These are phyloP conservation scores for Drosophila quasianomalipes DNA, from an alignment of 2,888 invertebrate species.

Conservation along the genomic window DNA sequence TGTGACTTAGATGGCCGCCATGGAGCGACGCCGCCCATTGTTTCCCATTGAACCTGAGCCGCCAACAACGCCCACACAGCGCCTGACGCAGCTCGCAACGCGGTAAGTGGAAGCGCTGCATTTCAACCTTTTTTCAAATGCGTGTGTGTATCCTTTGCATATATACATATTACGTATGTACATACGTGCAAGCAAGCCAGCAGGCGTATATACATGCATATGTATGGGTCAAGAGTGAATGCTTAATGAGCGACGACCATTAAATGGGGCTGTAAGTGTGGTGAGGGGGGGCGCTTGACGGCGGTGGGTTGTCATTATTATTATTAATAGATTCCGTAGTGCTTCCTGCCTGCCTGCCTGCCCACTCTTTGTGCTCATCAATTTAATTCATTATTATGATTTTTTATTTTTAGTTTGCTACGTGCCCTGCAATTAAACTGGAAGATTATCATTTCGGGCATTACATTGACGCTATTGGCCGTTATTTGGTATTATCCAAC, in stretches of 20 bases:
- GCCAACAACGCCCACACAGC: conserved; percentile 69
- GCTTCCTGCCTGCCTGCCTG: conserved; percentile 3
- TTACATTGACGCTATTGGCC: conserved; percentile 79
- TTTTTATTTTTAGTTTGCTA: conserved; percentile 48
- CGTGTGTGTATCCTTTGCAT: conserved; percentile 33
- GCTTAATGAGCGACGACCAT: conserved; percentile 15
- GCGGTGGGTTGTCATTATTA: conserved; percentile 25
- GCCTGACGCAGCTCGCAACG: conserved; percentile 68
- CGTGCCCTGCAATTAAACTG: conserved; percentile 83
- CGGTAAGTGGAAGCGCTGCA: conserved; percentile 54
- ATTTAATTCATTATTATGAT: conserved; percentile 7
- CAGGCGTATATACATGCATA: neutral
- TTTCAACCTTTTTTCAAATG: conserved; percentile 4
- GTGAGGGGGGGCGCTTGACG: neutral
- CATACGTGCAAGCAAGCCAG: neutral
- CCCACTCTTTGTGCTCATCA: neutral
- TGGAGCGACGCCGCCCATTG: conserved; percentile 73
- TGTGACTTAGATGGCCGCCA: conserved; percentile 45
- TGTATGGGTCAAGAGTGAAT: conserved; percentile 23
- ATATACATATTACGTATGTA: neutral
- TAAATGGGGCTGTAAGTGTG: neutral
- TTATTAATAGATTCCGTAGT: conserved; percentile 51
- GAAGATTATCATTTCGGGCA: conserved; percentile 81
- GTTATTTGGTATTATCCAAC: conserved; percentile 85
- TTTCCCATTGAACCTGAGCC: conserved; percentile 78